Evolutionary conservation across 37 sponge, comb jelly and placozoan species (phyloP).

Genomic region (Chondrosia reniformis): DNA sequence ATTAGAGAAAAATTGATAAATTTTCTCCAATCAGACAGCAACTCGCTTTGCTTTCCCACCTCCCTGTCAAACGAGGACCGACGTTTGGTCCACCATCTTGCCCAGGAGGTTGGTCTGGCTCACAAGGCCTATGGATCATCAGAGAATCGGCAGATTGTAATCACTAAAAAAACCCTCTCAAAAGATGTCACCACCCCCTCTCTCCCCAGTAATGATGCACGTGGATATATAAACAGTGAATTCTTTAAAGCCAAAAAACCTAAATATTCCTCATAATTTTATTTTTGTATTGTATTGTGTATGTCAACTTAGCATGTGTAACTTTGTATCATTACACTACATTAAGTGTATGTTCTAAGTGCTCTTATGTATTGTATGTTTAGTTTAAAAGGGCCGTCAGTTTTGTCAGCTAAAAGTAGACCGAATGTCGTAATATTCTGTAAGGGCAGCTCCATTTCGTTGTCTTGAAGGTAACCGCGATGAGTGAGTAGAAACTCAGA

Average conservation of each 20-base stretch:
- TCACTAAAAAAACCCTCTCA: conserved; percentile 2
- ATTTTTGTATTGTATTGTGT: not conserved
- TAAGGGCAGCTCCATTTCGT: conserved; percentile 39
- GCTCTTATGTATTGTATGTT: conserved; percentile 85
- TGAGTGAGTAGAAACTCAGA: conserved; percentile 76
- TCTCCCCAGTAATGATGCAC: too few species aligned
- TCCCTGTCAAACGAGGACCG: conserved; percentile 45
- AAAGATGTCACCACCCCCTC: too few species aligned
- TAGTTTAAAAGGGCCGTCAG: conserved; percentile 80
- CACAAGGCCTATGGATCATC: conserved; percentile 39
- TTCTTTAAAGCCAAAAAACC: conserved; percentile 10
- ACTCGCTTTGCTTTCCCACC: conserved; percentile 34
- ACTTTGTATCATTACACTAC: too few species aligned
- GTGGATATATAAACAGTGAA: conserved; percentile 13
- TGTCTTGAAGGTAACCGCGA: conserved; percentile 86
- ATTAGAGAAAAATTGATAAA: conserved; percentile 27
- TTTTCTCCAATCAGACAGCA: conserved; percentile 37
- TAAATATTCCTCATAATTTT: not conserved
- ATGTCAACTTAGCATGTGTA: too few species aligned
- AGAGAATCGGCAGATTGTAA: conserved; percentile 24
- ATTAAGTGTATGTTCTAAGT: conserved; percentile 37
- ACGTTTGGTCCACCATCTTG: conserved; percentile 33
- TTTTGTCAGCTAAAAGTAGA: conserved; percentile 75
- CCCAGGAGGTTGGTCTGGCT: conserved; percentile 30
- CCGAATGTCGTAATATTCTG: conserved; percentile 66